Percentiles rank a stretch among this genome's conserved stretches.
phyloP scores from a whole-genome alignment of 2,888 invertebrate genomes.

The Sisyra nigra region DNA sequence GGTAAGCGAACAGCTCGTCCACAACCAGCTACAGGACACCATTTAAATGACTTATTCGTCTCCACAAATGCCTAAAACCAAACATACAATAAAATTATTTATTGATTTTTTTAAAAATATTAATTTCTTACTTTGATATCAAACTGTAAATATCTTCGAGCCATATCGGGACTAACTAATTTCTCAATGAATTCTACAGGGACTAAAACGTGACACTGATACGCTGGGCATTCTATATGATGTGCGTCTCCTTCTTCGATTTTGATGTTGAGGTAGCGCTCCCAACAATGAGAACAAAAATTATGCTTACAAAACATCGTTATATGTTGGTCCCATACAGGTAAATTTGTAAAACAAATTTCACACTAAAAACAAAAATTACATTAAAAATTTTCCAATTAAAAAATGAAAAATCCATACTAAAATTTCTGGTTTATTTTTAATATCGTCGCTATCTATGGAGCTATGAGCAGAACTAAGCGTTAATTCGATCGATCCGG shows the following conservation, averaged over 20 bases:
- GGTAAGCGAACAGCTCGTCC: constrained; percentile 46
- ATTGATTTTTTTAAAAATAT: too few relatives aligned
- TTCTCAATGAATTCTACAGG: constrained; percentile 48
- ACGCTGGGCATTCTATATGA: constrained; percentile 48
- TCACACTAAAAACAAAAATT: constrained; percentile 32
- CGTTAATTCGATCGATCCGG: constrained; percentile 23
- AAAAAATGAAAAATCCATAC: constrained; percentile 9
- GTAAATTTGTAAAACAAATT: constrained; percentile 36
- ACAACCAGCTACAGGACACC: constrained; percentile 53
- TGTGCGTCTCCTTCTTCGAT: constrained; percentile 49
- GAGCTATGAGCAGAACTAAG: constrained; percentile 14
- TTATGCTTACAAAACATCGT: constrained; percentile 44
- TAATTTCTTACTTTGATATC: constrained; percentile 41
- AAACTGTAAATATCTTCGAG: constrained; percentile 45
- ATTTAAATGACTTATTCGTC: constrained; percentile 50
- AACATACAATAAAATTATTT: too few relatives aligned
- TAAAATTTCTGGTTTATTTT: constrained; percentile 4
- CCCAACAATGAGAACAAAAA: constrained; percentile 49
- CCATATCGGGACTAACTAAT: constrained; percentile 47
- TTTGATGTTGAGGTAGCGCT: constrained; percentile 44
- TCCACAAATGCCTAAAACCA: constrained; percentile 45
- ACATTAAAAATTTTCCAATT: background rate
- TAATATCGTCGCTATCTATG: background rate
- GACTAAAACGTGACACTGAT: constrained; percentile 42
- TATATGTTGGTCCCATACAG: constrained; percentile 29